phyloP scores from a whole-genome alignment of 2,888 invertebrate genomes.

The Microchrysa polita region DNA sequence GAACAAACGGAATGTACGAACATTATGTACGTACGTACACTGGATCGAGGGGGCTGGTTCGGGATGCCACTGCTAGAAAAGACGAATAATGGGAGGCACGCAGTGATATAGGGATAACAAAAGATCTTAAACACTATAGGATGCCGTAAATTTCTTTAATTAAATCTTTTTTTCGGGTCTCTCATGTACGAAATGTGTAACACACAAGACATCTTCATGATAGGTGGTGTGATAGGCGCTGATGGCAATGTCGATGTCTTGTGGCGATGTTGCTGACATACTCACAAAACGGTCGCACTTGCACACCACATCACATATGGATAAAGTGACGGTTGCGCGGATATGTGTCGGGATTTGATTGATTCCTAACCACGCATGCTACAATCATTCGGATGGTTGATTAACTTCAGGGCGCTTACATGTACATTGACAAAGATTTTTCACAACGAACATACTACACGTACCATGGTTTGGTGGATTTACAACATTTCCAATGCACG shows the following conservation, averaged over 20 bases:
- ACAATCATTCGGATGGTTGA: conserved; percentile 41
- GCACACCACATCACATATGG: no score
- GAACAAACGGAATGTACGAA: conserved; percentile 36
- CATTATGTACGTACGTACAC: no score
- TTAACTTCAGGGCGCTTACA: conserved; percentile 33
- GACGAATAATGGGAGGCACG: conserved; percentile 33
- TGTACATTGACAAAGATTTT: conserved; percentile 16
- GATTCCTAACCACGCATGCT: conserved; percentile 41
- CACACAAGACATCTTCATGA: conserved; percentile 6
- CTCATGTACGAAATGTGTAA: conserved; percentile 1
- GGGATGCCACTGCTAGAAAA: conserved; percentile 2
- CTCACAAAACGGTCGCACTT: neutral
- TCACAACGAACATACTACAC: neutral
- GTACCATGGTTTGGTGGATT: no score
- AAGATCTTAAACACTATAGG: conserved; percentile 43
- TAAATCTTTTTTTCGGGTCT: conserved; percentile 45
- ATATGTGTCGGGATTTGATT: conserved; percentile 33
- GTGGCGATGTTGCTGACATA: no score
- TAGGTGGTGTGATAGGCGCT: no score
- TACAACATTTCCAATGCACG: no score
- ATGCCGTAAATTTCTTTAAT: conserved; percentile 48
- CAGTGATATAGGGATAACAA: conserved; percentile 43
- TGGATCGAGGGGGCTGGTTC: neutral
- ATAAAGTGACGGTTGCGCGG: conserved; percentile 12
- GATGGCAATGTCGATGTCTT: neutral